Evolutionary conservation across 2,888 invertebrate species (phyloP).

Genomic region (Eurytoma californica): DNA sequence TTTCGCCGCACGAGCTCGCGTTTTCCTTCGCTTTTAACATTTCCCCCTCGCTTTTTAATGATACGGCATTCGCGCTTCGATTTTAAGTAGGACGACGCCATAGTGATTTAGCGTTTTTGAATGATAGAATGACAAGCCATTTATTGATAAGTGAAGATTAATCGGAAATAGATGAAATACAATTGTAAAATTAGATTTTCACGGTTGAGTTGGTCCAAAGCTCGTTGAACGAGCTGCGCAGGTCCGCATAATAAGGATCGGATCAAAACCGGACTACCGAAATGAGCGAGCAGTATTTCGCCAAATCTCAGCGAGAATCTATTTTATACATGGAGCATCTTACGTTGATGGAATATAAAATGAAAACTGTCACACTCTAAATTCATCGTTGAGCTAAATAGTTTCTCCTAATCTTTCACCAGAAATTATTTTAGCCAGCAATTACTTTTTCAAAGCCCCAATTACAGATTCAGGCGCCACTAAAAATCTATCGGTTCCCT

Average conservation of each 20-base stretch:
- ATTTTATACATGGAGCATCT: neutral
- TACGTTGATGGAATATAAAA: neutral
- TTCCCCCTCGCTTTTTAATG: neutral
- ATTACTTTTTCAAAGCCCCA: too few relatives aligned
- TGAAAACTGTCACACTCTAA: neutral
- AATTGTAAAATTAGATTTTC: neutral
- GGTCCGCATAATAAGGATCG: constrained; percentile 24
- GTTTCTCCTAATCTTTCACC: neutral
- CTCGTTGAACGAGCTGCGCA: neutral
- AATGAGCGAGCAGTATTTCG: constrained; percentile 23
- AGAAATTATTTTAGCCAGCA: neutral
- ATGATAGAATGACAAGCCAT: neutral
- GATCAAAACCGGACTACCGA: constrained; percentile 32
- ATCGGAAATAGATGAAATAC: neutral
- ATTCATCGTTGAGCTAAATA: neutral
- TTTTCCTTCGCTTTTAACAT: too few relatives aligned
- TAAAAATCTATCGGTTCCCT: too few relatives aligned
- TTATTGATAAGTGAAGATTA: neutral
- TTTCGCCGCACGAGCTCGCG: neutral
- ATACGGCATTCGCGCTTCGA: too few relatives aligned
- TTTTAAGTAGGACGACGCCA: too few relatives aligned
- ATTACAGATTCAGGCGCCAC: too few relatives aligned
- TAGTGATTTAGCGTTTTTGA: too few relatives aligned
- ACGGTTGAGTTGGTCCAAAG: neutral
- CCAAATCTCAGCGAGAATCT: neutral